Conservation (phyloP, 2,888 invertebrate species). For the Kuschelorhynchus macadamiae region DNA sequence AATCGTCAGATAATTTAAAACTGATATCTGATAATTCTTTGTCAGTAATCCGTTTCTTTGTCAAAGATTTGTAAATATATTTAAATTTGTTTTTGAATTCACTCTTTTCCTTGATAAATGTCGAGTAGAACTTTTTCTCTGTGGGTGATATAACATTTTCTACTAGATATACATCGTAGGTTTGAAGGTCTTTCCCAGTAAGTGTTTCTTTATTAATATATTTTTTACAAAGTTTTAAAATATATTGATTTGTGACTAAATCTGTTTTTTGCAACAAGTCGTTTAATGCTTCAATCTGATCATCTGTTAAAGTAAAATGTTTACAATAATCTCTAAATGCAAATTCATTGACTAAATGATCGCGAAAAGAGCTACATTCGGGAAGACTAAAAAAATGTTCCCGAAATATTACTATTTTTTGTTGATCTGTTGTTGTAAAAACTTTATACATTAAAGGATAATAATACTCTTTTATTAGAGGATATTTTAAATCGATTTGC, state of each 20-base stretch:
- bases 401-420: slow-evolving; percentile 2
- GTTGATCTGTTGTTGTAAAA: not conserved
- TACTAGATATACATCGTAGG: not conserved
- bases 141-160: not conserved
- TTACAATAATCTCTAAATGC: slow-evolving; percentile 2
- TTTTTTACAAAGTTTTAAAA: too few relatives aligned
- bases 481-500: not conserved
- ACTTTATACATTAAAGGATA: slow-evolving; percentile 10
- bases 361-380: not conserved
- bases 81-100: not conserved
- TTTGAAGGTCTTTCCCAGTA: too few relatives aligned
- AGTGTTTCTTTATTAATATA: too few relatives aligned
- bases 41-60: not conserved
- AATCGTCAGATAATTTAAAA: slow-evolving; percentile 15
- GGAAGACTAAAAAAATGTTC: not conserved
- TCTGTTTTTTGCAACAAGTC: too few relatives aligned
- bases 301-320: not conserved
- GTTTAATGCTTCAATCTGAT: too few relatives aligned
- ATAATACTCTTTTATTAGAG: slow-evolving; percentile 4
- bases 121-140: not conserved
- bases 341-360: slow-evolving; percentile 14
- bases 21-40: not conserved
- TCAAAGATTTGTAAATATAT: too few relatives aligned
- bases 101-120: not conserved
- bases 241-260: too few relatives aligned